phyloP scores from a whole-genome alignment of 2,113 vertebrate genomes.

The Hemiscyllium ocellatum region DNA sequence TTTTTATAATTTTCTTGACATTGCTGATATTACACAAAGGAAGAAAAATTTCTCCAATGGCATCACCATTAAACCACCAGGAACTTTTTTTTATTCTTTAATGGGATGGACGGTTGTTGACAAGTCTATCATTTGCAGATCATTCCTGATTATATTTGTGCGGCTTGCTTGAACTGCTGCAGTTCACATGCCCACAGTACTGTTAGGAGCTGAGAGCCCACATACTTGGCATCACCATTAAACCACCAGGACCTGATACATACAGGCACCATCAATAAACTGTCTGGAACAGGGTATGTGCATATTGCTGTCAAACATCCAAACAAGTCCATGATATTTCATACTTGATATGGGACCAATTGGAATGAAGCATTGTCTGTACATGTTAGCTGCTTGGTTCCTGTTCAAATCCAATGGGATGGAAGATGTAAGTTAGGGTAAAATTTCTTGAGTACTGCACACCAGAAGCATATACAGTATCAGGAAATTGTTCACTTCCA shows the following conservation, averaged over 20 bases:
- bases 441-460: not conserved
- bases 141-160: too few relatives aligned
- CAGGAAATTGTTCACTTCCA: not conserved
- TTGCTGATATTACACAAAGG: too few relatives aligned
- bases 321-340: not conserved
- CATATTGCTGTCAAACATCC: not conserved
- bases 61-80: not conserved
- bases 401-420: not conserved
- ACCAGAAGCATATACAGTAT: not conserved
- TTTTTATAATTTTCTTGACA: too few relatives aligned
- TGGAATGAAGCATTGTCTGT: not conserved
- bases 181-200: too few relatives aligned
- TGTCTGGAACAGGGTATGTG: not conserved
- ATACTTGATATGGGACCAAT: not conserved
- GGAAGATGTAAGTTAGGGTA: not conserved
- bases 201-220: not conserved
- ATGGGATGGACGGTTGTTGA: not conserved
- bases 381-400: not conserved
- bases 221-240: not conserved
- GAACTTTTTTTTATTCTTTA: not conserved
- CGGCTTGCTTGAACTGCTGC: too few relatives aligned
- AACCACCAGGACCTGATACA: not conserved
- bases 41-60: too few relatives aligned
- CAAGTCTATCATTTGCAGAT: not conserved
- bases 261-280: not conserved